phyloP scores from a whole-genome alignment of 1,140 invertebrate genomes.

The Drosophila nikananu region DNA sequence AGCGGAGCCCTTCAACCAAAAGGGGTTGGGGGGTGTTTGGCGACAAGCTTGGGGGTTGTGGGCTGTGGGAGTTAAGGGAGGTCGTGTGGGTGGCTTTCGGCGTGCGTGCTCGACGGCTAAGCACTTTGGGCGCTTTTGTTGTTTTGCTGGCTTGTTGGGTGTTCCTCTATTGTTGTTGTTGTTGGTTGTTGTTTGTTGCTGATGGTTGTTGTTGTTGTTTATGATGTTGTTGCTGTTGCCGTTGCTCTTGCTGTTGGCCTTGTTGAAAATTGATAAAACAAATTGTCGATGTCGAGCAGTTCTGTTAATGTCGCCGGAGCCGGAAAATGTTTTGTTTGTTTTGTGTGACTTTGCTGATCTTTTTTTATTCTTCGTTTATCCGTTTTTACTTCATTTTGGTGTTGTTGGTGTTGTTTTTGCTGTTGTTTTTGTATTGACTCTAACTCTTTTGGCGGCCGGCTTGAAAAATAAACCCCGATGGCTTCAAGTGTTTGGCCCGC shows the following conservation, averaged over 20 bases:
- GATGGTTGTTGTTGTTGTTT: constrained; percentile 28
- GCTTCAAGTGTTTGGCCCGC: constrained; percentile 50
- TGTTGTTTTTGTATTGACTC: background rate
- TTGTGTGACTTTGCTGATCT: constrained; percentile 73
- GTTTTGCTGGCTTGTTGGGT: constrained; percentile 61
- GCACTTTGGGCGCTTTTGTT: constrained; percentile 78
- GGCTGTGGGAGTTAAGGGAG: constrained; percentile 19
- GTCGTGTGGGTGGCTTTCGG: constrained; percentile 39
- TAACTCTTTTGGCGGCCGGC: constrained; percentile 11
- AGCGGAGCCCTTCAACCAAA: constrained; percentile 42
- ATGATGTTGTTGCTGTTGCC: constrained; percentile 26
- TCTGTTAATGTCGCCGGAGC: constrained; percentile 84
- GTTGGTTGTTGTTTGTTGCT: constrained; percentile 54
- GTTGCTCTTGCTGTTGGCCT: constrained; percentile 56
- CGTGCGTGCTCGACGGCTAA: constrained; percentile 75
- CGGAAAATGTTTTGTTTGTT: constrained; percentile 84
- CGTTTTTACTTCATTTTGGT: constrained; percentile 45
- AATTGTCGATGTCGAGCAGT: constrained; percentile 85
- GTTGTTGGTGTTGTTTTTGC: background rate
- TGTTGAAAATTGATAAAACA: constrained; percentile 85
- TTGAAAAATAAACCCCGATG: constrained; percentile 27
- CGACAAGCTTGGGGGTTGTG: constrained; percentile 17
- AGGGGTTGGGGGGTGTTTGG: constrained; percentile 14
- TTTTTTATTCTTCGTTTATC: constrained; percentile 47
- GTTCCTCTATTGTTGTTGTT: constrained; percentile 53